phyloP scores from a whole-genome alignment of 2,888 invertebrate genomes.

The Herminia tarsipennalis region DNA sequence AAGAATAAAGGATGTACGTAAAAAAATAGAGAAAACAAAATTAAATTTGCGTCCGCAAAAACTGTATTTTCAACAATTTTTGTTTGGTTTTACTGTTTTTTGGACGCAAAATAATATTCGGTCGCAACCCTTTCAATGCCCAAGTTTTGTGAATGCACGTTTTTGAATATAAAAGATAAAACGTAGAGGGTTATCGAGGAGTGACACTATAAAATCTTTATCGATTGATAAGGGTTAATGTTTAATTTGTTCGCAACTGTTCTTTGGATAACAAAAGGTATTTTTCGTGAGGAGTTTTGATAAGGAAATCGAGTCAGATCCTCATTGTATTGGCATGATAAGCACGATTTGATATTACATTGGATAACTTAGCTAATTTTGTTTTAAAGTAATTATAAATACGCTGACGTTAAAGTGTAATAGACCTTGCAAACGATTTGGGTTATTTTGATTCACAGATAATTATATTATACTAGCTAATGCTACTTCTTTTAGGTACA shows the following conservation, averaged over 20 bases:
- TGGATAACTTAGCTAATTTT: too few relatives aligned
- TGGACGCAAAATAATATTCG: slow-evolving; percentile 23
- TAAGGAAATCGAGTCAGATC: neutral
- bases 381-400: too few relatives aligned
- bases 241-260: slow-evolving; percentile 28
- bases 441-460: too few relatives aligned
- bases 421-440: too few relatives aligned
- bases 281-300: neutral
- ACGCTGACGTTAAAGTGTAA: too few relatives aligned
- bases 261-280: slow-evolving; percentile 11
- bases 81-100: slow-evolving; percentile 19
- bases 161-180: slow-evolving; percentile 36
- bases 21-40: slow-evolving; percentile 34
- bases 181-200: slow-evolving; percentile 18
- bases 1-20: slow-evolving; percentile 29
- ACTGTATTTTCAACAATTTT: slow-evolving; percentile 15
- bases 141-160: slow-evolving; percentile 41
- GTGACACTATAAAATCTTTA: slow-evolving; percentile 29
- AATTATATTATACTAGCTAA: too few relatives aligned
- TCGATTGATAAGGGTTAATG: slow-evolving; percentile 25
- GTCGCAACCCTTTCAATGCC: slow-evolving; percentile 34
- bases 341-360: neutral
- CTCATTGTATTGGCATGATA: neutral
- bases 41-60: slow-evolving; percentile 31
- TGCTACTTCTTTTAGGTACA: too few relatives aligned